Percentiles rank a stretch among this genome's conserved stretches.
These are phyloP conservation scores for Mormoops blainvillei DNA, from an alignment of 2,113 vertebrate species.

Conservation along the genomic window DNA sequence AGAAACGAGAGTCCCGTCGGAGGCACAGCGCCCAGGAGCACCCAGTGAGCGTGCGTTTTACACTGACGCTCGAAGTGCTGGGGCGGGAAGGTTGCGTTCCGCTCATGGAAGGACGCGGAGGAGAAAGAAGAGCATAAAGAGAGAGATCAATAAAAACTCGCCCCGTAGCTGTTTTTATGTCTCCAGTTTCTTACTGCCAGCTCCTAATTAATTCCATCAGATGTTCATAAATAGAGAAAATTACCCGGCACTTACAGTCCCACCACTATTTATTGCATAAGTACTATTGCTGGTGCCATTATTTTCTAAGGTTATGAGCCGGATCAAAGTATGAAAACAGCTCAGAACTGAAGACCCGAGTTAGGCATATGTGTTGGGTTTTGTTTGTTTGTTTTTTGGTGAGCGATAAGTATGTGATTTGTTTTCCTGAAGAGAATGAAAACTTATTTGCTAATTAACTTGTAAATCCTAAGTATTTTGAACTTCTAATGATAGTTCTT, in stretches of 20 bases:
- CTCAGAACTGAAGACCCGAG: neutral
- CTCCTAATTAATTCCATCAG: constrained; percentile 24
- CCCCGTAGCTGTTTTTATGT: neutral
- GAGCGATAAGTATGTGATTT: neutral
- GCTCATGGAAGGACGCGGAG: neutral
- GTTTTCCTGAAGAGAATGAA: constrained; percentile 2
- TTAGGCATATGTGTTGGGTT: neutral
- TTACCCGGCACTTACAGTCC: neutral
- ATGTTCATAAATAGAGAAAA: neutral
- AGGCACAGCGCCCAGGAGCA: neutral
- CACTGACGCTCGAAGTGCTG: neutral
- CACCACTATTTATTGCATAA: neutral
- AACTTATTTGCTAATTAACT: constrained; percentile 13
- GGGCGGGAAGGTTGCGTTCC: neutral
- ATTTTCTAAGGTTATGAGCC: neutral
- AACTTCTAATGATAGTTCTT: neutral
- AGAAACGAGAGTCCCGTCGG: neutral
- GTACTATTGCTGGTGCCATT: neutral
- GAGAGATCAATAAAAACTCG: neutral
- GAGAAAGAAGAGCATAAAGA: neutral
- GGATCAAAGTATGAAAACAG: constrained; percentile 4
- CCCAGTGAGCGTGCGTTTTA: neutral
- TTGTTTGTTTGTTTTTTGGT: neutral
- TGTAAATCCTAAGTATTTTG: constrained; percentile 20
- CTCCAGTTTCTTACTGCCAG: neutral